A percentile compares a stretch with the other conserved stretches of the same genome.
phyloP scores from a whole-genome alignment of 2,888 invertebrate genomes.

The Apodemia zela region DNA sequence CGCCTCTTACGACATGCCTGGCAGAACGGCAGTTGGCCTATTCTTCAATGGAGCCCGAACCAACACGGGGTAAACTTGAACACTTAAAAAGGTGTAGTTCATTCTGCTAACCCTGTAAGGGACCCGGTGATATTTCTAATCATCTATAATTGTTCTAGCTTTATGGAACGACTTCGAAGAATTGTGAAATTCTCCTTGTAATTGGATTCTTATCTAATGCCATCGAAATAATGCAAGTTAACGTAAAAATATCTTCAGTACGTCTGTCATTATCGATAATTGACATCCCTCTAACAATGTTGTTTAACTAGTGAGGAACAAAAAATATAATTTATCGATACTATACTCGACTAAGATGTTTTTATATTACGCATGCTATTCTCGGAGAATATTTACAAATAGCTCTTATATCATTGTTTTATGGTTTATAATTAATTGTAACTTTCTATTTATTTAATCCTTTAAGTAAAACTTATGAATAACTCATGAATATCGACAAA shows the following conservation, averaged over 20 bases:
- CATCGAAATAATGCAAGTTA: constrained; percentile 4
- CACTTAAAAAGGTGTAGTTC: too few relatives aligned
- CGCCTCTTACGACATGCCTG: too few relatives aligned
- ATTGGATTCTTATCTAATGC: constrained; percentile 4
- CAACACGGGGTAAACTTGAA: too few relatives aligned
- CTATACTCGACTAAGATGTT: constrained; percentile 62
- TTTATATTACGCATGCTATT: constrained; percentile 62
- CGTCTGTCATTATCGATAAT: constrained; percentile 70
- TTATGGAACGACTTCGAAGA: not conserved
- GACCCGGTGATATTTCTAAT: too few relatives aligned
- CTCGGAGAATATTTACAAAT: constrained; percentile 34
- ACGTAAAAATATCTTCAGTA: constrained; percentile 7
- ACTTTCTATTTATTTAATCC: not conserved
- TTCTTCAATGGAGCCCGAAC: too few relatives aligned
- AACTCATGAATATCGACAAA: constrained; percentile 71
- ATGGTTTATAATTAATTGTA: not conserved
- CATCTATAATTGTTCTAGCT: too few relatives aligned
- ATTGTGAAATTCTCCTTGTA: not conserved
- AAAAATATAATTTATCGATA: constrained; percentile 74
- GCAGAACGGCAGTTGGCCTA: too few relatives aligned
- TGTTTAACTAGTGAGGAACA: constrained; percentile 50
- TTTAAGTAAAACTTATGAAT: constrained; percentile 63
- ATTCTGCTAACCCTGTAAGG: too few relatives aligned
- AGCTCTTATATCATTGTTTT: not conserved
- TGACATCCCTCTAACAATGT: constrained; percentile 68